Base-by-base conservation (phyloP, 2,888 invertebrate species). In the Hyposoter dolosus region DNA sequence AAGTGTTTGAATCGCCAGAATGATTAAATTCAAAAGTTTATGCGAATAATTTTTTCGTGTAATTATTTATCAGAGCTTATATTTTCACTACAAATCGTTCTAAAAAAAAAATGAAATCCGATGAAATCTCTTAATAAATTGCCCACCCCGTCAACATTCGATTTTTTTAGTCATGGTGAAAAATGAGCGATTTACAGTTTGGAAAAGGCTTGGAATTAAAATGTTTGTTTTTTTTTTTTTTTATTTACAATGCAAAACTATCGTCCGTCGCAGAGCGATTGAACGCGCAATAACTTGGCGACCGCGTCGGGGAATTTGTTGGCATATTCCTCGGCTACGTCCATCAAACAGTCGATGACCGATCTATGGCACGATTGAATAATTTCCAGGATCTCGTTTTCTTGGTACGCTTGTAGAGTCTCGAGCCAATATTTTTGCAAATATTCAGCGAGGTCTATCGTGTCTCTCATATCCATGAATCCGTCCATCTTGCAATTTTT, bases 341-440 rank as follows among this genome's bases (percentile, higher is more conserved):
- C 79, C 68, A 83, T 82, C 10, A 89, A 35, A 47, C 72, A 74
- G 32, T 81, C 74, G 19, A 69, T 66, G 40, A 88, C 81, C 17
- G 88, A 50, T 28, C 72, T 40, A 12, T 87, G 78, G 53, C 89
- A 90, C 47, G 83, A 71, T 72, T 63, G 63, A 32, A 91, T 50
- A 23, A 91, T 87, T 78, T 88, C 77, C 71, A 87, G 23, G 35
- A 91, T 78, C 69, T 91, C 88, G 19, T 88, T 85, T 17, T 79
- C 69, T 9, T 85, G 83, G 19, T 87, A 87, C n/a, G 84, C 77
- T 35, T 82, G 86, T 60, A 91, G 75, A 69, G 89, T 89, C 76
- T 90, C 90, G 40, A 88, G 75, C 91, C 92, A 93, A 85, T 91
- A 92, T 84, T 89, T 91, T 82, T 89, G 87, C 45, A 91, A 87